These are phyloP conservation scores for Mustelus asterias DNA, from an alignment of 2,113 vertebrate species.

Conservation along the genomic window DNA sequence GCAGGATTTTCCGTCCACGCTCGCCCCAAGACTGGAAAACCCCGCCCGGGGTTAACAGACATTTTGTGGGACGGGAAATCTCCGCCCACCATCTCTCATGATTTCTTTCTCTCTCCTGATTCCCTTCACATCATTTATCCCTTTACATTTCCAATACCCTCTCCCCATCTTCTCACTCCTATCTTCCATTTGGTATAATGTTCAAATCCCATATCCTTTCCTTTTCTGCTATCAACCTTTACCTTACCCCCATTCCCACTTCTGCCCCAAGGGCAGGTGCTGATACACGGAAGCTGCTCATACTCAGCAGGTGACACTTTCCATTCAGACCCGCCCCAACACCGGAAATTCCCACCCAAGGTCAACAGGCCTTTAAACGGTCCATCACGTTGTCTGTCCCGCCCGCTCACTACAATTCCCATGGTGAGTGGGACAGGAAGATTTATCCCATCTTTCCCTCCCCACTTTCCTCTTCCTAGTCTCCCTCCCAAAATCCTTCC, in stretches of 20 bases:
- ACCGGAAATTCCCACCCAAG: too few relatives aligned
- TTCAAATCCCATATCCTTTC: not conserved
- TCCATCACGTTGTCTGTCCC: too few relatives aligned
- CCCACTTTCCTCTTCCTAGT: not conserved
- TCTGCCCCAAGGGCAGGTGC: not conserved
- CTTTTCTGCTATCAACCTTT: not conserved
- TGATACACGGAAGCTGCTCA: not conserved
- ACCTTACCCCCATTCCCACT: not conserved
- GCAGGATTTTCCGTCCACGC: too few relatives aligned
- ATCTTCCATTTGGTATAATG: not conserved
- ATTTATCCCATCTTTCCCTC: too few relatives aligned
- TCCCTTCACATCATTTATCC: not conserved
- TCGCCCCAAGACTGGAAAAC: too few relatives aligned
- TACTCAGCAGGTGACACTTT: too few relatives aligned
- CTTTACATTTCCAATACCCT: not conserved
- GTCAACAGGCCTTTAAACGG: too few relatives aligned
- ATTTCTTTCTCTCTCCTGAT: not conserved
- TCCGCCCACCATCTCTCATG: not conserved
- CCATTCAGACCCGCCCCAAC: too few relatives aligned
- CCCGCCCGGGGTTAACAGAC: too few relatives aligned
- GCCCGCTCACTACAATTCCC: too few relatives aligned
- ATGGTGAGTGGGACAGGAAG: too few relatives aligned
- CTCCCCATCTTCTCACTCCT: not conserved
- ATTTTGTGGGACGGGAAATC: too few relatives aligned
- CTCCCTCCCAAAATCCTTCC: not conserved